Evolutionary conservation across 1,140 invertebrate genomes (phyloP).

Genomic region (Teleopsis dalmanni): DNA sequence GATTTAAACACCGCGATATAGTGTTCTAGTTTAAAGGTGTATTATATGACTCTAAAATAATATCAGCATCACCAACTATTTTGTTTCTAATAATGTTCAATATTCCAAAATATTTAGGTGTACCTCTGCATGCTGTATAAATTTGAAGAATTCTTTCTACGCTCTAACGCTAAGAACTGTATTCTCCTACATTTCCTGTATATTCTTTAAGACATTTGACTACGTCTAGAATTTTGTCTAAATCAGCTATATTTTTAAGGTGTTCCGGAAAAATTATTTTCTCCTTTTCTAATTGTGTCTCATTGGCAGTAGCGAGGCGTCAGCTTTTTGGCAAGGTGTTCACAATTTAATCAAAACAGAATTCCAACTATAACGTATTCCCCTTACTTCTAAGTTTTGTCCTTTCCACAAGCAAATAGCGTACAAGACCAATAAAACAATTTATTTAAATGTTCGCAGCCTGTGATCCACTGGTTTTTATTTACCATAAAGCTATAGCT

Average conservation of each 20-base stretch:
- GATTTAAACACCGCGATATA: not conserved
- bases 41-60: not conserved
- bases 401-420: too few relatives aligned
- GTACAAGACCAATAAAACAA: too few relatives aligned
- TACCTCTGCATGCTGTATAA: not conserved
- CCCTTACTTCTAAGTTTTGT: too few relatives aligned
- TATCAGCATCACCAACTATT: not conserved
- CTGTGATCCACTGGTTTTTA: too few relatives aligned
- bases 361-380: too few relatives aligned
- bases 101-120: not conserved
- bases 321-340: too few relatives aligned
- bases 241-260: not conserved
- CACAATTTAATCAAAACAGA: too few relatives aligned
- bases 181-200: not conserved
- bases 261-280: too few relatives aligned
- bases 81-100: not conserved
- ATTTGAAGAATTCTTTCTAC: not conserved
- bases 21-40: not conserved
- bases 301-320: too few relatives aligned
- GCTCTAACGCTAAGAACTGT: not conserved
- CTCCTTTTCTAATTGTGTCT: too few relatives aligned
- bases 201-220: not conserved
- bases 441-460: too few relatives aligned
- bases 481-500: too few relatives aligned
- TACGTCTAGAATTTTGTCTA: not conserved